Evolutionary conservation across 2,113 vertebrate genomes (phyloP).

Genomic region (Tragelaphus strepsiceros): DNA sequence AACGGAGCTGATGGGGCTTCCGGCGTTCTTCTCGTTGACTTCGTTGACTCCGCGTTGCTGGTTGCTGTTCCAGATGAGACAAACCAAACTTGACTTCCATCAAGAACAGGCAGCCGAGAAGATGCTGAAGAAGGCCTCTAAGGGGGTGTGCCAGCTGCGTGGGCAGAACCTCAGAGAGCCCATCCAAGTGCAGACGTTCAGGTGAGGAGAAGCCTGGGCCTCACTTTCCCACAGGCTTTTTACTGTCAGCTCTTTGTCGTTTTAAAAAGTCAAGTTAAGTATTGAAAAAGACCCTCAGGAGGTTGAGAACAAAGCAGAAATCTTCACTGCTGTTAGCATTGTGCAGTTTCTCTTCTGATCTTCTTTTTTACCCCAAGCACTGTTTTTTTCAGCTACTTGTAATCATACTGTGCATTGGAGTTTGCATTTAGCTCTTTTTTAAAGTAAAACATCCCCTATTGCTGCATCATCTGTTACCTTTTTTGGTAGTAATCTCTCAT

Average conservation of each 20-base stretch:
- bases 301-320: background rate
- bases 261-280: background rate
- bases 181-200: constrained; percentile 96
- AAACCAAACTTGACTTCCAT: constrained; percentile 93
- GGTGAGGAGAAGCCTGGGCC: constrained; percentile 75
- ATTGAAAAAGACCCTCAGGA: background rate
- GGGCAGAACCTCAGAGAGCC: constrained; percentile 95
- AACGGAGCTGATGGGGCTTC: background rate
- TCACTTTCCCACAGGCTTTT: background rate
- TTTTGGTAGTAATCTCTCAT: background rate
- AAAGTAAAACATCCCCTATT: background rate
- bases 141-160: constrained; percentile 94
- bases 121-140: constrained; percentile 95
- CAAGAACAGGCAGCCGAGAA: constrained; percentile 95
- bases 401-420: background rate
- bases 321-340: background rate
- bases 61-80: constrained; percentile 84
- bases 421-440: background rate
- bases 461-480: background rate
- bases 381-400: background rate
- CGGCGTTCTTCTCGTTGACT: background rate
- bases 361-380: background rate
- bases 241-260: background rate
- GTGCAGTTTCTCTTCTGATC: background rate
- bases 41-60: background rate